These are phyloP conservation scores for Aporophyla lueneburgensis DNA, from an alignment of 2,888 invertebrate species.

Conservation along the genomic window DNA sequence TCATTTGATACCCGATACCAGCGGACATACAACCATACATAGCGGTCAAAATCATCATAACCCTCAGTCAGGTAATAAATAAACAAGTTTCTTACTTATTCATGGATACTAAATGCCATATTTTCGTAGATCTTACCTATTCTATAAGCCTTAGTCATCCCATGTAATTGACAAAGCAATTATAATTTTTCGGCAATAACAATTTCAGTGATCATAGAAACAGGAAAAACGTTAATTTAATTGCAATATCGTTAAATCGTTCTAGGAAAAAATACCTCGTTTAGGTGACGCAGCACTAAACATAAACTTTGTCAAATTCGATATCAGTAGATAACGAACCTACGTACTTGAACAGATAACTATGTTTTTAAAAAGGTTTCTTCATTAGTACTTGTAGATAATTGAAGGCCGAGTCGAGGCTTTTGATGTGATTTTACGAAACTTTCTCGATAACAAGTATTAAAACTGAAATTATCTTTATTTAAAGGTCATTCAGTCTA, in stretches of 20 bases:
- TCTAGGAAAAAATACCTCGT: conserved; percentile 41
- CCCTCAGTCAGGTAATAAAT: not conserved
- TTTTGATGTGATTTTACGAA: conserved; percentile 9
- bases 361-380: conserved; percentile 21
- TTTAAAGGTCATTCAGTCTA: conserved; percentile 4
- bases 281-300: conserved; percentile 18
- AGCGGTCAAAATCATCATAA: no score
- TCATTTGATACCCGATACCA: no score
- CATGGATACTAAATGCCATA: not conserved
- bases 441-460: not conserved
- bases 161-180: conserved; percentile 11
- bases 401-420: conserved; percentile 4
- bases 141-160: conserved; percentile 6
- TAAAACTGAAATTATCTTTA: not conserved
- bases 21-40: no score
- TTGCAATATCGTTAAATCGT: conserved; percentile 24
- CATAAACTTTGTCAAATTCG: conserved; percentile 29
- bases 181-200: conserved; percentile 22
- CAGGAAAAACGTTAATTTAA: conserved; percentile 47
- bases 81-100: not conserved
- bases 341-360: conserved; percentile 26
- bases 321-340: conserved; percentile 36
- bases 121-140: not conserved
- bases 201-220: conserved; percentile 15
- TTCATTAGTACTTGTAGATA: not conserved